Evolutionary conservation across 2,113 vertebrate genomes (phyloP).

Genomic region (Verasper variegatus): DNA sequence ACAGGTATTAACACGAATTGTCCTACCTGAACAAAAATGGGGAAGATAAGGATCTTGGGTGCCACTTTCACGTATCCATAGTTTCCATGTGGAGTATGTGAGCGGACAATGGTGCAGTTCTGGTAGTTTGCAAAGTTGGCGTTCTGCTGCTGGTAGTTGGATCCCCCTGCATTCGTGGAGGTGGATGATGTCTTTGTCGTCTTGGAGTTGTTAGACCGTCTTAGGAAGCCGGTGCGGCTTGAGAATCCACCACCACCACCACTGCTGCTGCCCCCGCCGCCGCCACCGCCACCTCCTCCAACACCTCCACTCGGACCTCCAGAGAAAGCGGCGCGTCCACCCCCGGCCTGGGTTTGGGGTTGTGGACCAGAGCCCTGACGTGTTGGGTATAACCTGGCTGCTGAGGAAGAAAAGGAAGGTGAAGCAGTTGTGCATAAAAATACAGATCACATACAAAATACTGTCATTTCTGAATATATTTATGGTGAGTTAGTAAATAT

Average conservation of each 20-base stretch:
- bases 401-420: constrained; percentile 29
- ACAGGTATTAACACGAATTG: not conserved
- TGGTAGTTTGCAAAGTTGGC: constrained; percentile 88
- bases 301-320: constrained; percentile 23
- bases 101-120: constrained; percentile 89
- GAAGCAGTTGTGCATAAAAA: no score
- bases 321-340: constrained; percentile 37
- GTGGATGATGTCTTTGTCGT: constrained; percentile 72
- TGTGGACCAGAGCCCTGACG: constrained; percentile 62
- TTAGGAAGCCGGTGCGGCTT: constrained; percentile 86
- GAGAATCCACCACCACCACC: constrained; percentile 54
- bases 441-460: no score
- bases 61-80: constrained; percentile 91
- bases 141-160: constrained; percentile 82
- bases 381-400: constrained; percentile 73
- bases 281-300: constrained; percentile 12
- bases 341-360: constrained; percentile 27
- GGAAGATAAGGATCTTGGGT: constrained; percentile 94
- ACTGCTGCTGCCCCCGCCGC: not conserved
- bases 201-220: constrained; percentile 80
- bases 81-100: constrained; percentile 86
- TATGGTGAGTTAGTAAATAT: no score
- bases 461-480: no score
- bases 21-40: constrained; percentile 92
- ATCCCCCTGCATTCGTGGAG: constrained; percentile 44